These are phyloP conservation scores for Rhinolophus ferrumequinum DNA, from an alignment of 2,113 vertebrate species.

Conservation along the genomic window DNA sequence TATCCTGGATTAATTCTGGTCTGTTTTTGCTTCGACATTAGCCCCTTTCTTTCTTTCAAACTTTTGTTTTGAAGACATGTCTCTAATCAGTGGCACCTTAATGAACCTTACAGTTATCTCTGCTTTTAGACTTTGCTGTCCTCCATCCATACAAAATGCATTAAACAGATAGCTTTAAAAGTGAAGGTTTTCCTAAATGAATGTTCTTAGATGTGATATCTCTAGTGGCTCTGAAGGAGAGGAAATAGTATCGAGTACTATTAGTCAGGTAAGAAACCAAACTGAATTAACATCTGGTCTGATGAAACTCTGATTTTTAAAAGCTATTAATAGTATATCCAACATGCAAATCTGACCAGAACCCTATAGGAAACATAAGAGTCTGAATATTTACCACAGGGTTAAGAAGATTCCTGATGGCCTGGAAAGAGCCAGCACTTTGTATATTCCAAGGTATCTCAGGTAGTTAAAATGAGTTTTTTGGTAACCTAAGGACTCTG, in stretches of 20 bases:
- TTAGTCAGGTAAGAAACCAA: background rate
- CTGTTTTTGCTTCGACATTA: background rate
- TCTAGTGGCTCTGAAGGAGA: background rate
- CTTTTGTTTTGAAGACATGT: background rate
- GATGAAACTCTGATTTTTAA: background rate
- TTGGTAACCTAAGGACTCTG: background rate
- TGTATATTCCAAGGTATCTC: background rate
- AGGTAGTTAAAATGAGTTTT: background rate
- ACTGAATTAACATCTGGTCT: background rate
- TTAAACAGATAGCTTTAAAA: background rate
- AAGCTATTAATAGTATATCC: background rate
- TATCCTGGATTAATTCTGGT: background rate
- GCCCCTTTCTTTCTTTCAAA: background rate
- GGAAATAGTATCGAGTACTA: background rate
- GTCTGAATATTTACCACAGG: background rate
- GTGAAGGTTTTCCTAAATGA: background rate
- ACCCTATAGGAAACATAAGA: background rate
- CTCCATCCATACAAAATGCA: background rate
- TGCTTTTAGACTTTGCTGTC: background rate
- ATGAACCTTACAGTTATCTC: background rate
- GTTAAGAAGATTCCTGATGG: background rate
- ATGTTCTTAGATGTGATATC: background rate
- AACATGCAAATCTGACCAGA: background rate
- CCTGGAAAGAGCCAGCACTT: background rate
- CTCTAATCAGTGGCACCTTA: background rate